Conservation (phyloP, 2,113 vertebrate genomes). For the Globicephala melas region DNA sequence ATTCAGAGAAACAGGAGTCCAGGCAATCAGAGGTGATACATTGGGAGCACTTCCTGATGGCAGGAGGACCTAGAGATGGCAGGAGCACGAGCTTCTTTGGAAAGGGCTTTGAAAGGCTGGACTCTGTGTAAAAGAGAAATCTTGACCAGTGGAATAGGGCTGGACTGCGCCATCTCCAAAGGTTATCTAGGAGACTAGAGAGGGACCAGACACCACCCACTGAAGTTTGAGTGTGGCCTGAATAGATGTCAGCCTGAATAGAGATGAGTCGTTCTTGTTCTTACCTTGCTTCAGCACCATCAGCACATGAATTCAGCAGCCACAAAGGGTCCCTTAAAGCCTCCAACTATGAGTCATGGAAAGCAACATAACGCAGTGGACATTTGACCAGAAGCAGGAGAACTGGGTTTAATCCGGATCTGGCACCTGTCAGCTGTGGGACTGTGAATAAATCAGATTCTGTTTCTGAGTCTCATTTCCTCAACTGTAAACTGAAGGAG, state of each 20-base stretch:
- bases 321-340: background rate
- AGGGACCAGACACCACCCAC: background rate
- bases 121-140: background rate
- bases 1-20: slow-evolving; percentile 7
- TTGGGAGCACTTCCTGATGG: background rate
- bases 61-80: background rate
- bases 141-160: background rate
- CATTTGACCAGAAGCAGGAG: background rate
- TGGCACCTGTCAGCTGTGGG: background rate
- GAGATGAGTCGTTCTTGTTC: background rate
- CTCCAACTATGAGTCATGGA: slow-evolving; percentile 14
- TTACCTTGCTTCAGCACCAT: background rate
- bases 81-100: background rate
- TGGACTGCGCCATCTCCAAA: background rate
- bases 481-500: background rate
- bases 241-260: background rate
- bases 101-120: background rate
- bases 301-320: background rate
- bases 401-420: background rate
- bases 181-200: background rate
- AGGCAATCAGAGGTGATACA: background rate
- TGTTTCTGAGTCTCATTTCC: background rate
- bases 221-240: background rate
- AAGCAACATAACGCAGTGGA: background rate
- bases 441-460: background rate